phyloP scores from a whole-genome alignment of 2,113 vertebrate species.

The Girardinichthys multiradiatus region DNA sequence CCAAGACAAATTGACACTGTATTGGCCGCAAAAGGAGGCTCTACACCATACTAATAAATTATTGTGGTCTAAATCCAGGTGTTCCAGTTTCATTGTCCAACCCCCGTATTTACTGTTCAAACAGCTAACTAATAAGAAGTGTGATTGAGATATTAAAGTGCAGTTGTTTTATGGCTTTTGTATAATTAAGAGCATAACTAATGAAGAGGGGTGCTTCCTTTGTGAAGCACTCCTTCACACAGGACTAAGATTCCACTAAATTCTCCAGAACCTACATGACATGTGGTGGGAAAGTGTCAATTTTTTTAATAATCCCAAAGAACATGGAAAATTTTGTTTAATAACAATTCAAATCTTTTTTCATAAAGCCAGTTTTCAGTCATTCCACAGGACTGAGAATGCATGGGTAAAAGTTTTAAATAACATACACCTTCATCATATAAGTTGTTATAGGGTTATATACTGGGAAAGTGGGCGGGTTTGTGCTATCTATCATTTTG shows the following conservation, averaged over 20 bases:
- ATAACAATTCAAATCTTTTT: not conserved
- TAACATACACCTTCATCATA: too few relatives aligned
- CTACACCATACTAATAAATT: too few relatives aligned
- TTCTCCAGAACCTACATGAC: not conserved
- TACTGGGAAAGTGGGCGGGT: too few relatives aligned
- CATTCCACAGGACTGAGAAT: too few relatives aligned
- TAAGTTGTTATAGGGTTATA: too few relatives aligned
- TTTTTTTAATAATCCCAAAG: not conserved
- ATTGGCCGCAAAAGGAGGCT: too few relatives aligned
- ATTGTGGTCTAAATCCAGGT: too few relatives aligned
- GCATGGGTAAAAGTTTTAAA: too few relatives aligned
- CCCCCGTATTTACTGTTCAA: constrained; percentile 77
- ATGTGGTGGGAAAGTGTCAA: not conserved
- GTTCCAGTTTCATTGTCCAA: too few relatives aligned
- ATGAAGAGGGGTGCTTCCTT: too few relatives aligned
- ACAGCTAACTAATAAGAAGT: constrained; percentile 73
- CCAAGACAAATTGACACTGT: too few relatives aligned
- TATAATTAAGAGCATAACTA: constrained; percentile 72
- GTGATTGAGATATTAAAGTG: constrained; percentile 67
- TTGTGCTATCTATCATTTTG: too few relatives aligned
- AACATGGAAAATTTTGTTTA: not conserved
- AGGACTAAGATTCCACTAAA: not conserved
- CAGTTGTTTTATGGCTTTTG: constrained; percentile 60
- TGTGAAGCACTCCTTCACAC: not conserved
- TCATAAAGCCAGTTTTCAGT: not conserved